phyloP scores from a whole-genome alignment of 1,140 invertebrate genomes.

The Drosophila novamexicana region DNA sequence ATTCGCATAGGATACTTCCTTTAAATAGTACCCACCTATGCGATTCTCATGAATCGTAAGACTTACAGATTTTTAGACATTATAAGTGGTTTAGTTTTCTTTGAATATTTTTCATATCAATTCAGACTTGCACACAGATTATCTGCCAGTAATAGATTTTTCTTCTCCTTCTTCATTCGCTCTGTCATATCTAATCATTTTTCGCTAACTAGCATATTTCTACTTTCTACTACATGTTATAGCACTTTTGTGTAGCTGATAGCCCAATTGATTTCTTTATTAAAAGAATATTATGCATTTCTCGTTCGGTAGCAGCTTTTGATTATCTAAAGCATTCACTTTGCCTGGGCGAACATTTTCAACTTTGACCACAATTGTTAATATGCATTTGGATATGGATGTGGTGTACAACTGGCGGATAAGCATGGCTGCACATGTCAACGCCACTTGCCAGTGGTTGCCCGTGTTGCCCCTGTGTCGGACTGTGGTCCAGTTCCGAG shows the following conservation, averaged over 20 bases:
- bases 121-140: no score
- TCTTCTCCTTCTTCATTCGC: background rate
- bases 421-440: slow-evolving; percentile 74
- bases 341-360: slow-evolving; percentile 35
- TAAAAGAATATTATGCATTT: slow-evolving; percentile 34
- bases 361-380: slow-evolving; percentile 69
- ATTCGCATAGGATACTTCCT: no score
- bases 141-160: background rate
- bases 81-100: no score
- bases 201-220: background rate
- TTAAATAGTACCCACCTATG: no score
- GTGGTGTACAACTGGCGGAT: slow-evolving; percentile 61
- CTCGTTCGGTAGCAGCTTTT: slow-evolving; percentile 27
- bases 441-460: slow-evolving; percentile 40
- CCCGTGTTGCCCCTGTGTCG: slow-evolving; percentile 3
- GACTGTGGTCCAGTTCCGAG: slow-evolving; percentile 21
- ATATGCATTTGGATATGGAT: slow-evolving; percentile 44
- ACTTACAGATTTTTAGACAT: no score
- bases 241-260: slow-evolving; percentile 31
- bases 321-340: slow-evolving; percentile 45
- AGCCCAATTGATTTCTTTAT: slow-evolving; percentile 50
- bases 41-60: no score
- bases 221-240: slow-evolving; percentile 33
- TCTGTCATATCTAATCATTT: slow-evolving; percentile 15
- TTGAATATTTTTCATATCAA: no score